These are phyloP conservation scores for Mesoligia furuncula DNA, from an alignment of 2,888 invertebrate genomes.

Conservation along the genomic window DNA sequence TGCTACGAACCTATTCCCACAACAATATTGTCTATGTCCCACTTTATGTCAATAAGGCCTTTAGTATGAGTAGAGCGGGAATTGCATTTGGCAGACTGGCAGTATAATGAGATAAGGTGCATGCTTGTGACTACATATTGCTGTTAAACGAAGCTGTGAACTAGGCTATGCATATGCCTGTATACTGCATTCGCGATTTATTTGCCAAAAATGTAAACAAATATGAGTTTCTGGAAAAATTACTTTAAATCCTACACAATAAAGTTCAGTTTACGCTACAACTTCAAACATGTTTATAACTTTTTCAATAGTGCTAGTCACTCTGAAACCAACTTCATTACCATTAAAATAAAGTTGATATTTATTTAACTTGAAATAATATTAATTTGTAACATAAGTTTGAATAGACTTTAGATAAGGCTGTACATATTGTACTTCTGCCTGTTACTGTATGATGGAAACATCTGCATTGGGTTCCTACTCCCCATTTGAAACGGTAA, in stretches of 20 bases:
- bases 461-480: not conserved
- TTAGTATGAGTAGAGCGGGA: not conserved
- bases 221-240: too few relatives aligned
- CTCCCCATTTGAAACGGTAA: not conserved
- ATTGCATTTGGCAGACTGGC: slow-evolving; percentile 22
- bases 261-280: too few relatives aligned
- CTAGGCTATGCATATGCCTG: slow-evolving; percentile 3
- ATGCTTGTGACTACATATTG: slow-evolving; percentile 39
- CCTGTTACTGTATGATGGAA: not conserved
- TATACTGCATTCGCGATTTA: too few relatives aligned
- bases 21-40: slow-evolving; percentile 18
- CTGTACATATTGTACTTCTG: not conserved
- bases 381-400: too few relatives aligned
- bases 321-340: too few relatives aligned
- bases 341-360: too few relatives aligned
- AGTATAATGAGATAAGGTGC: slow-evolving; percentile 17
- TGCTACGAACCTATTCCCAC: not conserved
- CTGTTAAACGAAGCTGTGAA: slow-evolving; percentile 18
- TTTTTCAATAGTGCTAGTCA: too few relatives aligned
- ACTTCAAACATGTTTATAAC: too few relatives aligned
- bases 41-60: slow-evolving; percentile 10
- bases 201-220: too few relatives aligned
- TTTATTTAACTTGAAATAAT: too few relatives aligned
- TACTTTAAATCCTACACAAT: too few relatives aligned
- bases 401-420: not conserved